Conservation (phyloP, 2,113 vertebrate genomes). For the Pungitius pungitius region DNA sequence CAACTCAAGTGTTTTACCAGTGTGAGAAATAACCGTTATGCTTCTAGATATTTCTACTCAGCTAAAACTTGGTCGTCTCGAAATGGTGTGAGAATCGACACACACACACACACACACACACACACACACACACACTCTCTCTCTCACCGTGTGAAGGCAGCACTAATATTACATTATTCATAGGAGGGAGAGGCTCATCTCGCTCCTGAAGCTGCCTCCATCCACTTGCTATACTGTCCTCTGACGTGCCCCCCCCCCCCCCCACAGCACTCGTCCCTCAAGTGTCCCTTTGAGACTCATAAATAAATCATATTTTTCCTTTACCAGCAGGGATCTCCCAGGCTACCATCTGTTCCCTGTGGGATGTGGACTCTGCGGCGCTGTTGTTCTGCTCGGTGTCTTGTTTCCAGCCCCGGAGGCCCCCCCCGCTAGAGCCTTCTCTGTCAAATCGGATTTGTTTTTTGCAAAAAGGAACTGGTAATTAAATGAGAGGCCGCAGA, state of each 20-base stretch:
- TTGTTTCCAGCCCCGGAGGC: conserved; percentile 15
- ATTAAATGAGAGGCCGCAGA: background rate
- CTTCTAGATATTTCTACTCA: conserved; percentile 6
- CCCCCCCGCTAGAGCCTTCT: background rate
- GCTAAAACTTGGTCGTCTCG: too few relatives aligned
- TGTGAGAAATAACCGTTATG: conserved; percentile 8
- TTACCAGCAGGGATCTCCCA: conserved; percentile 21
- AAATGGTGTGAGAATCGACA: background rate
- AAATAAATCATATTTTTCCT: conserved; percentile 45
- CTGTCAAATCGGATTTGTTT: background rate
- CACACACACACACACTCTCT: background rate
- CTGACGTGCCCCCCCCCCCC: conserved; percentile 7
- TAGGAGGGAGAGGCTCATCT: conserved; percentile 16
- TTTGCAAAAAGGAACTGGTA: background rate
- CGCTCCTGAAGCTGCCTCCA: conserved; percentile 19
- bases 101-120: background rate
- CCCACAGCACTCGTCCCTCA: conserved; percentile 20
- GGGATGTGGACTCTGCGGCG: conserved; percentile 12
- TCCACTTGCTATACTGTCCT: background rate
- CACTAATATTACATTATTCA: conserved; percentile 57
- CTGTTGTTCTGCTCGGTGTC: conserved; percentile 42
- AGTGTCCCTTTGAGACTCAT: conserved; percentile 49
- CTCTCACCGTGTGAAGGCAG: background rate
- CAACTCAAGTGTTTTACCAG: background rate
- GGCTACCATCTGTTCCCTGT: conserved; percentile 51